A percentile compares a stretch with the other conserved stretches of the same genome.
phyloP scores from a whole-genome alignment of 2,113 vertebrate species.

The human region GRCh38 chr15:32097501-32098000 shows the following conservation, averaged over 20 bases:
- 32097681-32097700: too few species aligned
- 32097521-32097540: neutral
- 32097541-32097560: neutral
- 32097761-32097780: fast-evolving
- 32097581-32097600: neutral
- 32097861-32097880: neutral
- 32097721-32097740: neutral
- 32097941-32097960: neutral
- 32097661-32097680: neutral
- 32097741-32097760: neutral
- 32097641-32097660: neutral
- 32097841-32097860: neutral
- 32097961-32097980: neutral
- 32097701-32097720: neutral
- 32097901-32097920: neutral
- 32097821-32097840: neutral
- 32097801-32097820: neutral
- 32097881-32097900: neutral
- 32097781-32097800: neutral
- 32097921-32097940: neutral
- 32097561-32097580: neutral
- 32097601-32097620: neutral
- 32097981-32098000: neutral
- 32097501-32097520: neutral
- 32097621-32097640: neutral